Conservation (phyloP, 2,797 vertebrate genomes). For the Chaetodon trifasciatus region DNA sequence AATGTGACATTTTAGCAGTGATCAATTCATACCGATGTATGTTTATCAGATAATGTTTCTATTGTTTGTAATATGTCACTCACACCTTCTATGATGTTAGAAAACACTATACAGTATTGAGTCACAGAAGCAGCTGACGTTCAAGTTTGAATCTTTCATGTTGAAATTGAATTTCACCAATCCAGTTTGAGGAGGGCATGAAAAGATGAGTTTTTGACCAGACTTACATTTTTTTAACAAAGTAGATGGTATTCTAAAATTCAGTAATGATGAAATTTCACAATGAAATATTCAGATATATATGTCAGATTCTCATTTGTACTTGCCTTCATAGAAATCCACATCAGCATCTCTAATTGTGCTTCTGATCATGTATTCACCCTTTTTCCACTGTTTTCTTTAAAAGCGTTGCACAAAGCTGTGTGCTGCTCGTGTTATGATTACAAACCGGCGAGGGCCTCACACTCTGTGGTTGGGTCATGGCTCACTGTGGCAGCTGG, state of each 20-base stretch:
- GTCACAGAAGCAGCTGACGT: neutral
- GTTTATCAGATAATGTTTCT: neutral
- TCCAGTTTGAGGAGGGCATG: neutral
- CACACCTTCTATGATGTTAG: neutral
- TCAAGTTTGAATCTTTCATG: neutral
- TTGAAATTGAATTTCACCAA: neutral
- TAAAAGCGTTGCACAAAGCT: neutral
- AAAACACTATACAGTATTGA: neutral
- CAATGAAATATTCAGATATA: neutral
- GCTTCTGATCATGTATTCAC: slow-evolving; percentile 5
- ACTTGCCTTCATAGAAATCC: neutral
- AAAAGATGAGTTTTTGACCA: neutral
- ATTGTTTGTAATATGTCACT: slow-evolving; percentile 5
- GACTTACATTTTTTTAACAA: neutral
- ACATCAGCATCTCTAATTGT: neutral
- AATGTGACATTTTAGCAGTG: slow-evolving; percentile 30
- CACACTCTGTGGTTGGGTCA: slow-evolving; percentile 16
- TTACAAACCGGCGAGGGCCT: neutral
- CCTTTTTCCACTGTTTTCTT: slow-evolving; percentile 4
- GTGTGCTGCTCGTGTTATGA: slow-evolving; percentile 9
- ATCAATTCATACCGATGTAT: neutral
- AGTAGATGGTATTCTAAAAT: neutral
- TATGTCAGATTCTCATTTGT: neutral
- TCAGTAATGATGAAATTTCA: neutral
- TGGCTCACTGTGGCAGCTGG: neutral